Evolutionary conservation across 2,888 invertebrate species (phyloP), one percentile per base, ranked within the genome.

Genomic region (Sinopyrophorus schimmeli): DNA sequence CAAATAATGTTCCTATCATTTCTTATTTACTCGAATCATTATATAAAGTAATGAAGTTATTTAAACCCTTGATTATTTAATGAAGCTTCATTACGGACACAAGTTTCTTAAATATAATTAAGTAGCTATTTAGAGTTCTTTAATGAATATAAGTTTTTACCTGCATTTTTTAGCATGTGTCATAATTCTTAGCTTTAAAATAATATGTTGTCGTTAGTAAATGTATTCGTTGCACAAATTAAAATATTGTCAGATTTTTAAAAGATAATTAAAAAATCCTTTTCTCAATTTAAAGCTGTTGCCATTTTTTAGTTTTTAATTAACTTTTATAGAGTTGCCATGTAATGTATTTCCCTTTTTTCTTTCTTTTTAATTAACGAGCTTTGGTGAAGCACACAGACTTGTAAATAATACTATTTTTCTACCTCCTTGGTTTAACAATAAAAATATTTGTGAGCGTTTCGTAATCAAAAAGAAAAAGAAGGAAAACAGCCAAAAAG

Each of bases 11-110:
- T 35, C 18, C 27, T 41, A 24, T 35, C 18, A 34, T 17, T 34
- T 28, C 32, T 43, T 34, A 34, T 20, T 40, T 35, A 35, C 28
- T 11, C 15, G 27, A 7, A 41, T 27, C 14, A 43, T 35, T 44
- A 28, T 21, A 9, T 5, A 26, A 37, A 44, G 37, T 44, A 44
- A 44, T 44, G 27, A 44, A 44, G 44, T 37, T 44, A 44, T 44
- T 44, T 44, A 44, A 37, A 18, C 28, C 28, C 37, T 35, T 32
- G 34, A 42, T 34, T 28, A 37, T 44, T 44, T 44, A 37, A 44
- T 28, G 28, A 16, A n/a, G 24, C 5, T 16, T 30, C 16, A 37
- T 44, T 44, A 37, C 9, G 28, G 20, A 17, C 16, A 10, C 37
- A 21, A 20, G 18, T 28, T 44, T 37, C 28, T 44, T 21, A 23